A percentile compares a stretch with the other conserved stretches of the same genome.
These are phyloP conservation scores for Ormyrus pomaceus DNA, from an alignment of 2,888 invertebrate genomes.

Conservation along the genomic window DNA sequence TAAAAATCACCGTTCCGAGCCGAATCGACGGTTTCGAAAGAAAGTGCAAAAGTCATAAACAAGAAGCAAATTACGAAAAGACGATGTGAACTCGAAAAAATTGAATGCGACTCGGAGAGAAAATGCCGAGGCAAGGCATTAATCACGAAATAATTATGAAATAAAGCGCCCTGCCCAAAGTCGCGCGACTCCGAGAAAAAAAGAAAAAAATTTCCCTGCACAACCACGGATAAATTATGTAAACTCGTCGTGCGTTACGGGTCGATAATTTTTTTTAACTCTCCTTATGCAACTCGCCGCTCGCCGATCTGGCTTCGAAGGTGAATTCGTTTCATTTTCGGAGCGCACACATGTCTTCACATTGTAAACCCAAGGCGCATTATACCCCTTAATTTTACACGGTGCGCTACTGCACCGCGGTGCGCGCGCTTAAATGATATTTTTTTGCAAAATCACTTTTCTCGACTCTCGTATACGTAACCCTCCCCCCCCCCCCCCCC, in stretches of 20 bases:
- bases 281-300: constrained; percentile 17
- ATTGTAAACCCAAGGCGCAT: constrained; percentile 30
- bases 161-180: neutral
- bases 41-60: too few species aligned
- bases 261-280: constrained; percentile 31
- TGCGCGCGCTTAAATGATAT: constrained; percentile 32
- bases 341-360: constrained; percentile 19
- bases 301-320: neutral
- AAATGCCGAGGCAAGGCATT: constrained; percentile 19
- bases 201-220: constrained; percentile 12
- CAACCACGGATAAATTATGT: constrained; percentile 39
- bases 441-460: constrained; percentile 52
- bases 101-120: neutral
- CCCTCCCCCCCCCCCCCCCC: neutral
- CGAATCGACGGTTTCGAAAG: too few species aligned
- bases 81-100: neutral
- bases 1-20: too few species aligned
- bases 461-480: constrained; percentile 3
- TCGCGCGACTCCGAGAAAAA: neutral
- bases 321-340: constrained; percentile 35
- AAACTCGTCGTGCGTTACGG: constrained; percentile 23
- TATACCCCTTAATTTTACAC: constrained; percentile 14
- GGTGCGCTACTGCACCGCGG: neutral
- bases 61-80: too few species aligned
- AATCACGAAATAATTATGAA: neutral